Conservation (phyloP, 2,113 vertebrate genomes). For the Zapornia atra region DNA sequence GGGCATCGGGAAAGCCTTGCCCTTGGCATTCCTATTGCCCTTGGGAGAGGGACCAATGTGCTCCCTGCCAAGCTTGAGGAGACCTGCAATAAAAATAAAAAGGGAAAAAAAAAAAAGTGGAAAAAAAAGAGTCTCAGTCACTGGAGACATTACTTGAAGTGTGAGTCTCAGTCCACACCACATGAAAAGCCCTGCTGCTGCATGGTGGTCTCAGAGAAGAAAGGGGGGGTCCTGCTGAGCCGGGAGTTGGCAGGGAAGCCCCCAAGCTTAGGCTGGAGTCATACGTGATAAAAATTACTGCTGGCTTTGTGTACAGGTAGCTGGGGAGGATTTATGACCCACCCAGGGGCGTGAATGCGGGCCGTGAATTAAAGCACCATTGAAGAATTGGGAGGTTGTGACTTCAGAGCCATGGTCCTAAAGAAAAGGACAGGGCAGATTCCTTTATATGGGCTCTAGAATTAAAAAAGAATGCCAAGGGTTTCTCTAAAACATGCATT, state of each 20-base stretch:
- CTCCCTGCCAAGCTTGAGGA: neutral
- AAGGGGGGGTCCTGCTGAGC: neutral
- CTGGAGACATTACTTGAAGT: neutral
- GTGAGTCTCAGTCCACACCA: neutral
- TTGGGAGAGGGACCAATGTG: neutral
- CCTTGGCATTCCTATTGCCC: neutral
- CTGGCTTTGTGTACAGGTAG: conserved; percentile 38
- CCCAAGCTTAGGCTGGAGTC: neutral
- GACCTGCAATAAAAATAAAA: neutral
- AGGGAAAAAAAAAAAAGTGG: neutral
- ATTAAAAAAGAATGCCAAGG: neutral
- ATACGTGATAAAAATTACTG: neutral
- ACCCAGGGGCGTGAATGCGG: neutral
- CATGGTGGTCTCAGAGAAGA: neutral
- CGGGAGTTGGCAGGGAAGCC: conserved; percentile 2
- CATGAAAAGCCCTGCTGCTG: conserved; percentile 39
- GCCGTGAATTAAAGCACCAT: conserved; percentile 32
- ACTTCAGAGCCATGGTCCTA: neutral
- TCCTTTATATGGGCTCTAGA: neutral
- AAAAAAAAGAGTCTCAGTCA: neutral
- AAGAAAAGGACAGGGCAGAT: neutral
- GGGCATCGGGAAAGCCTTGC: neutral
- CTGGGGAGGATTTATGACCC: conserved; percentile 38
- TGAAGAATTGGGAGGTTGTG: neutral
- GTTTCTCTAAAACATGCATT: neutral